Conservation (phyloP, 2,113 vertebrate genomes). For the Festucalex cinctus region DNA sequence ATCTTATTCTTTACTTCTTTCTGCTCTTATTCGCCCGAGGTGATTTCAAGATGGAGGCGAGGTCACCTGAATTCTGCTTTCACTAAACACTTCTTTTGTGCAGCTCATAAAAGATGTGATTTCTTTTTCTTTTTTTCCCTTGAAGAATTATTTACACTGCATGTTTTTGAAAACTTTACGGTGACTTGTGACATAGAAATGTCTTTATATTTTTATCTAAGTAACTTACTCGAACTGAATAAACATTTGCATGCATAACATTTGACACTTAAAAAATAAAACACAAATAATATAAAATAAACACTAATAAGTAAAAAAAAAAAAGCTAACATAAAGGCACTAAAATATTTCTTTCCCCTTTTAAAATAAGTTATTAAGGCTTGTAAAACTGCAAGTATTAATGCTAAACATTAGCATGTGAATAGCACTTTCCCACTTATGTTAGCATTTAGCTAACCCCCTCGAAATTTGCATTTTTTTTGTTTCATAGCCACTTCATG, state of each 20-base stretch:
- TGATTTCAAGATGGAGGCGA: background rate
- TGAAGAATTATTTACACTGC: background rate
- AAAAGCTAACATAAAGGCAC: background rate
- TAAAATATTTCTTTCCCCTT: background rate
- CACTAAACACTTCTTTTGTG: background rate
- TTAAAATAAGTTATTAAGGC: too few relatives aligned
- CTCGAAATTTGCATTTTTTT: too few relatives aligned
- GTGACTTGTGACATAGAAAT: background rate
- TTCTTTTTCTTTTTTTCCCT: background rate
- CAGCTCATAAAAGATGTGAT: background rate
- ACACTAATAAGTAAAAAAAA: background rate
- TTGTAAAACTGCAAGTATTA: too few relatives aligned
- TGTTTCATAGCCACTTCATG: too few relatives aligned
- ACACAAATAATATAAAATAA: background rate
- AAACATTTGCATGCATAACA: background rate
- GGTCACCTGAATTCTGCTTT: conserved; percentile 1
- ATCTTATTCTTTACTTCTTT: too few relatives aligned
- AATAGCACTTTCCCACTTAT: too few relatives aligned
- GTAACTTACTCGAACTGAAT: background rate
- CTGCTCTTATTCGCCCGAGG: background rate
- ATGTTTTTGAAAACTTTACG: background rate
- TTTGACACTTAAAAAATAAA: background rate
- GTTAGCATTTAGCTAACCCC: too few relatives aligned
- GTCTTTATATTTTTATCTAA: background rate
- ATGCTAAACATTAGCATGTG: too few relatives aligned